These are phyloP conservation scores for Trogon surrucura DNA, from an alignment of 2,113 vertebrate genomes.

Conservation along the genomic window DNA sequence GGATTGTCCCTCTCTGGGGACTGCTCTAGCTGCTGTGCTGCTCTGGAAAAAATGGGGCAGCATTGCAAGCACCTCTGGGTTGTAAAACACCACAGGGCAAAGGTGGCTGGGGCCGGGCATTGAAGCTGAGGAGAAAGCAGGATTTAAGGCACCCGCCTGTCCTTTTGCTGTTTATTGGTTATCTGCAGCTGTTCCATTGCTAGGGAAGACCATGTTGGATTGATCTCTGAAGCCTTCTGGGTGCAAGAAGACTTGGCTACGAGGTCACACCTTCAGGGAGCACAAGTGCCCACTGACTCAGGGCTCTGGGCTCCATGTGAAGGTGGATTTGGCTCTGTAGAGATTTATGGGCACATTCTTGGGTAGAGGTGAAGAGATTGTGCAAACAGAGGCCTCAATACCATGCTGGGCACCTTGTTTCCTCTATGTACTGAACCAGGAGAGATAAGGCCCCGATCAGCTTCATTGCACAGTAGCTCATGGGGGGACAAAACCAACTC, in stretches of 20 bases:
- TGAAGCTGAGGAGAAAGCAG: background rate
- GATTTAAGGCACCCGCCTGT: background rate
- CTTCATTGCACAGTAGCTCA: background rate
- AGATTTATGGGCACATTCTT: background rate
- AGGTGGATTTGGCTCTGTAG: background rate
- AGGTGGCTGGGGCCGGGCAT: background rate
- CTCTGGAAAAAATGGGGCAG: background rate
- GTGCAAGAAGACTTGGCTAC: background rate
- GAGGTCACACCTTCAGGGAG: background rate
- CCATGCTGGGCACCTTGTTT: background rate
- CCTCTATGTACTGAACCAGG: background rate
- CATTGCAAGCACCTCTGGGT: background rate
- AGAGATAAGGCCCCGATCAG: background rate
- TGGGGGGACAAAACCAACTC: background rate
- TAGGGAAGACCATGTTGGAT: background rate
- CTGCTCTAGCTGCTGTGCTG: background rate
- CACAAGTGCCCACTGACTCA: background rate
- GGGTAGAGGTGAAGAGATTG: background rate
- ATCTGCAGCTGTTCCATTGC: background rate
- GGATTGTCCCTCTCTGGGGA: background rate
- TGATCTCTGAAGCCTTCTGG: background rate
- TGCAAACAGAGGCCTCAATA: background rate
- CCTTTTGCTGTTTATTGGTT: background rate
- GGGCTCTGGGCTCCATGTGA: background rate
- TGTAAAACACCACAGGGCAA: background rate